Conservation (phyloP, 2,888 invertebrate genomes). For the Deilephila porcellus region DNA sequence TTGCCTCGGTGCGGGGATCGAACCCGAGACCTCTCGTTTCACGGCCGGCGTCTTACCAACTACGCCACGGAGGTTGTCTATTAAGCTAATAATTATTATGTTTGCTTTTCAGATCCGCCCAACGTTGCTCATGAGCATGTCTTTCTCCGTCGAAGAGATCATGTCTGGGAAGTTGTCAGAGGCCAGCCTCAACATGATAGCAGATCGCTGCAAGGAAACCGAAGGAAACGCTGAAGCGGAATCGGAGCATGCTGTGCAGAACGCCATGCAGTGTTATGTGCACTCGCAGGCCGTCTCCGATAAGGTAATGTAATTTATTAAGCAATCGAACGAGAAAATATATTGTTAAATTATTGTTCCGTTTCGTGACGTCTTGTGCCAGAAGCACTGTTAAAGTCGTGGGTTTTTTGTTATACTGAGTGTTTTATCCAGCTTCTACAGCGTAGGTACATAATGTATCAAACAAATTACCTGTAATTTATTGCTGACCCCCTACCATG, state of each 20-base stretch:
- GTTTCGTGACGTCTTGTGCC: no score
- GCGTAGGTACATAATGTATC: no score
- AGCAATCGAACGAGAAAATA: background rate
- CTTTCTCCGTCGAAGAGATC: slow-evolving; percentile 71
- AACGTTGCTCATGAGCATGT: slow-evolving; percentile 79
- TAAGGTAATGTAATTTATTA: slow-evolving; percentile 76
- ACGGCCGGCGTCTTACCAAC: no score
- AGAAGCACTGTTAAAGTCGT: no score
- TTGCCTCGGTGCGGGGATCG: no score
- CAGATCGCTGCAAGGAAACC: slow-evolving; percentile 50
- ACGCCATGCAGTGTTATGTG: slow-evolving; percentile 82
- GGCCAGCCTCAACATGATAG: slow-evolving; percentile 55
- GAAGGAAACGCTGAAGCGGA: slow-evolving; percentile 62
- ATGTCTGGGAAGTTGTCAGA: slow-evolving; percentile 65
- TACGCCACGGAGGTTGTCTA: no score
- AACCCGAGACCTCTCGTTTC: no score
- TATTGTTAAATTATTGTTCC: background rate
- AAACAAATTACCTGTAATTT: no score
- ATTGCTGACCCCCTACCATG: no score
- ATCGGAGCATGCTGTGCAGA: slow-evolving; percentile 63
- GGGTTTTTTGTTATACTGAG: no score
- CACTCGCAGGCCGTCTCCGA: slow-evolving; percentile 82
- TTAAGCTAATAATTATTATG: no score
- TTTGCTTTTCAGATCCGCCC: slow-evolving; percentile 74
- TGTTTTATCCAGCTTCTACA: no score